phyloP scores from a whole-genome alignment of 2,797 vertebrate species.

The Zalophus californianus region DNA sequence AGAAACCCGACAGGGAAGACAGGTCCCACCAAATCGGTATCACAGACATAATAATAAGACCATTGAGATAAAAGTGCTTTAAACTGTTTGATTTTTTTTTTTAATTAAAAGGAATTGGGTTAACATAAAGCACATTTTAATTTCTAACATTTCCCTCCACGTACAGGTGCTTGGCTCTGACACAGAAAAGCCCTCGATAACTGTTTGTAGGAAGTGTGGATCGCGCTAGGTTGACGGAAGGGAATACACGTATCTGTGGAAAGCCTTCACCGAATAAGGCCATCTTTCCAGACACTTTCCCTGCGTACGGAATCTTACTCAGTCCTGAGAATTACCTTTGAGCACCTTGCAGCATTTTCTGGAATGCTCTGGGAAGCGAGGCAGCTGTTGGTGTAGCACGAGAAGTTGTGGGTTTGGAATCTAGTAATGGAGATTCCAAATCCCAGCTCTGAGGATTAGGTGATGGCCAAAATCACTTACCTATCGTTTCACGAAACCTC shows the following conservation, averaged over 20 bases:
- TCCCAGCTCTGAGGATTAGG: background rate
- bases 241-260: background rate
- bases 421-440: background rate
- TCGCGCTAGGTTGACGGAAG: background rate
- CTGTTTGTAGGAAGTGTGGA: background rate
- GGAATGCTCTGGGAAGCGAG: background rate
- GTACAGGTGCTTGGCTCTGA: background rate
- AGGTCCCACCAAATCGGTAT: background rate
- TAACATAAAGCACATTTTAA: background rate
- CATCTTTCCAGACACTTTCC: background rate
- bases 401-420: background rate
- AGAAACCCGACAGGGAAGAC: background rate
- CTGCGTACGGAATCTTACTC: background rate
- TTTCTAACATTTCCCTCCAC: background rate
- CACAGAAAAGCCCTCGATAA: background rate
- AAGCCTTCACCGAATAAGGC: background rate
- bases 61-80: background rate
- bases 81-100: background rate
- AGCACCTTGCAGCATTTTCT: background rate
- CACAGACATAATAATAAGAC: background rate
- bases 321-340: background rate
- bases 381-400: rapidly evolving
- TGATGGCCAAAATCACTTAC: background rate
- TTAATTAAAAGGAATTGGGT: background rate
- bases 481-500: background rate